phyloP scores from a whole-genome alignment of 1,140 invertebrate species.

The Brachystomella parvula region DNA sequence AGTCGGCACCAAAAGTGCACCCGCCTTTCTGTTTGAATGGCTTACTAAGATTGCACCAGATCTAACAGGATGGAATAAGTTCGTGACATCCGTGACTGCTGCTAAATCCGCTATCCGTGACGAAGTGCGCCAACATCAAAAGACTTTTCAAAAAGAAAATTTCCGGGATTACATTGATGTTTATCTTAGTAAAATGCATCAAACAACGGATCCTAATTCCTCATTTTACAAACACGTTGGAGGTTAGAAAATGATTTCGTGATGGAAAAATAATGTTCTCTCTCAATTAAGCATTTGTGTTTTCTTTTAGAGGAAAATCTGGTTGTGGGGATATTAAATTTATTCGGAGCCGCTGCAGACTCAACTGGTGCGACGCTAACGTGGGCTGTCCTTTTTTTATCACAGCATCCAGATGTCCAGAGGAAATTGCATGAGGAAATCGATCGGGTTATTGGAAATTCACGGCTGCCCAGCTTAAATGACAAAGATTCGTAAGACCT shows the following conservation, averaged over 20 bases:
- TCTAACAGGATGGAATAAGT: slow-evolving; percentile 47
- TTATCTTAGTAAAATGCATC: slow-evolving; percentile 54
- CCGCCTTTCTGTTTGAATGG: slow-evolving; percentile 46
- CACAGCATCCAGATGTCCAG: neutral
- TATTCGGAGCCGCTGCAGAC: slow-evolving; percentile 1
- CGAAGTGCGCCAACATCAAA: slow-evolving; percentile 65
- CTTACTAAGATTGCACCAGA: slow-evolving; percentile 47
- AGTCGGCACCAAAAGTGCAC: neutral
- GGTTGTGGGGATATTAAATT: neutral
- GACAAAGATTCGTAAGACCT: slow-evolving; percentile 4
- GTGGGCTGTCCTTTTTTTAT: slow-evolving; percentile 16
- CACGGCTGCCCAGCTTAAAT: slow-evolving; percentile 11
- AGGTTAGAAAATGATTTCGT: slow-evolving; percentile 8
- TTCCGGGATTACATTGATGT: slow-evolving; percentile 75
- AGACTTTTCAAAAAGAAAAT: slow-evolving; percentile 52
- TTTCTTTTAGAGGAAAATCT: neutral
- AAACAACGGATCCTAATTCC: slow-evolving; percentile 1
- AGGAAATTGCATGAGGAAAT: slow-evolving; percentile 9
- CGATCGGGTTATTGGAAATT: slow-evolving; percentile 5
- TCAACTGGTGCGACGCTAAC: neutral
- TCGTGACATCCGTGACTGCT: slow-evolving; percentile 50
- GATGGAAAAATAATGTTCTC: neutral
- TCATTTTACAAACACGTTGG: neutral
- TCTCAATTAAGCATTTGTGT: neutral
- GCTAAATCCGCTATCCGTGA: slow-evolving; percentile 67